Evolutionary conservation across 2,113 vertebrate species (phyloP).

Genomic region (Tinamus guttatus): DNA sequence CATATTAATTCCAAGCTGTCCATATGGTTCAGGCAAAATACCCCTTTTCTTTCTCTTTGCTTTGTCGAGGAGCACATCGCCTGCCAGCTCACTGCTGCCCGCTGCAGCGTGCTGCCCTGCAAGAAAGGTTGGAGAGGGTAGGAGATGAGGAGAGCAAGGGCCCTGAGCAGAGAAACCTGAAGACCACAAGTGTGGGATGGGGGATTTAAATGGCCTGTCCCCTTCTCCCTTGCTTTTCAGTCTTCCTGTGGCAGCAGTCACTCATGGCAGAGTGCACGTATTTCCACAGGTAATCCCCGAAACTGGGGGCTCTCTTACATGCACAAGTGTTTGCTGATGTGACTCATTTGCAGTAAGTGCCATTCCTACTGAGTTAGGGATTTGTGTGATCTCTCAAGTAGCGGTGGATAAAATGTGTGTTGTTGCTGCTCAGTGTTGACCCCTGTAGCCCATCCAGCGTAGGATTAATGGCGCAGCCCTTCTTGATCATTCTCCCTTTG

Average conservation of each 20-base stretch:
- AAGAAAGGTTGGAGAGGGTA: background rate
- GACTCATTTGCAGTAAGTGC: background rate
- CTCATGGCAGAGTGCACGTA: background rate
- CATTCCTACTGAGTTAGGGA: too few species aligned
- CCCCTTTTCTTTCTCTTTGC: background rate
- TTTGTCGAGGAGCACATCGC: background rate
- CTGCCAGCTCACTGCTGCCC: background rate
- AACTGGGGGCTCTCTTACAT: background rate
- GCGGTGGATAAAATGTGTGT: background rate
- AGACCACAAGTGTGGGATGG: background rate
- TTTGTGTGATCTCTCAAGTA: background rate
- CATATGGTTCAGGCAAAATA: slow-evolving; percentile 31
- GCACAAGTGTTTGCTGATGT: background rate
- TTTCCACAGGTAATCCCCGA: background rate
- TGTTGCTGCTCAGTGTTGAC: background rate
- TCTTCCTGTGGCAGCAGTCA: background rate
- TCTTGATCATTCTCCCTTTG: background rate
- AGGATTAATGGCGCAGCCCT: background rate
- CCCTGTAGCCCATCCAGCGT: background rate
- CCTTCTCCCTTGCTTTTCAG: background rate
- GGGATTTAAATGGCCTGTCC: background rate
- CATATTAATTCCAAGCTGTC: slow-evolving; percentile 2
- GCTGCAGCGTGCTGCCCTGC: background rate
- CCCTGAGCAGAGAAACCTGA: background rate
- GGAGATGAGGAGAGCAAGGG: background rate